Evolutionary conservation across 2,797 vertebrate genomes (phyloP).

Genomic region (Acrocephalus scirpaceus): DNA sequence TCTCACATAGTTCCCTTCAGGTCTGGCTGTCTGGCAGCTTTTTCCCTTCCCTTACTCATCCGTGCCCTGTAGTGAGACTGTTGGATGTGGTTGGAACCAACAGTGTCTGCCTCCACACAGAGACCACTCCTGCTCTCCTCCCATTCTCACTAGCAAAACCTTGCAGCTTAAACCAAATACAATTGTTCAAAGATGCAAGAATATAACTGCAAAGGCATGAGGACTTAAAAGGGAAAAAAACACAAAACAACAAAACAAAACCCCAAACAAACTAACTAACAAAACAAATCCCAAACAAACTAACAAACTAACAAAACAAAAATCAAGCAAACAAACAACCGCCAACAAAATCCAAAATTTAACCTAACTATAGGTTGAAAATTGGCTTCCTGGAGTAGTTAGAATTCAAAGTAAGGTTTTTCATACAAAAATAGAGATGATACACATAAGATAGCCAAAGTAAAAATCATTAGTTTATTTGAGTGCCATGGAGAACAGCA

Average conservation of each 20-base stretch:
- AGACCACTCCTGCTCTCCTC: fast-evolving
- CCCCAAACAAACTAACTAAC: too few species aligned
- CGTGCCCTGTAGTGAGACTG: fast-evolving
- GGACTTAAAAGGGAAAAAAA: background rate
- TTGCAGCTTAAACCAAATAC: background rate
- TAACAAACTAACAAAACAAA: background rate
- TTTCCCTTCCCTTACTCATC: background rate
- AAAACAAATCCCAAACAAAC: background rate
- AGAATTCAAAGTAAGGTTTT: background rate
- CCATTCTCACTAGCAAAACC: background rate
- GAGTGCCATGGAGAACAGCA: background rate
- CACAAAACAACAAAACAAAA: background rate
- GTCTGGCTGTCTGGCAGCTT: fast-evolving
- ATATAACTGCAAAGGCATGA: background rate
- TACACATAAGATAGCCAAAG: background rate
- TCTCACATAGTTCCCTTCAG: fast-evolving
- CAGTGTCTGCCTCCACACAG: too few species aligned
- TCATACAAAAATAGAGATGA: background rate
- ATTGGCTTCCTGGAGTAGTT: background rate
- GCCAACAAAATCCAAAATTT: background rate
- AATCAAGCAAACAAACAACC: background rate
- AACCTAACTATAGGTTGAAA: background rate
- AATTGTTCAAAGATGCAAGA: background rate
- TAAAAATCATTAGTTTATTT: background rate
- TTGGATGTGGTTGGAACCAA: background rate